These are phyloP conservation scores for Anoplopoma fimbria DNA, from an alignment of 2,113 vertebrate species.

Conservation along the genomic window DNA sequence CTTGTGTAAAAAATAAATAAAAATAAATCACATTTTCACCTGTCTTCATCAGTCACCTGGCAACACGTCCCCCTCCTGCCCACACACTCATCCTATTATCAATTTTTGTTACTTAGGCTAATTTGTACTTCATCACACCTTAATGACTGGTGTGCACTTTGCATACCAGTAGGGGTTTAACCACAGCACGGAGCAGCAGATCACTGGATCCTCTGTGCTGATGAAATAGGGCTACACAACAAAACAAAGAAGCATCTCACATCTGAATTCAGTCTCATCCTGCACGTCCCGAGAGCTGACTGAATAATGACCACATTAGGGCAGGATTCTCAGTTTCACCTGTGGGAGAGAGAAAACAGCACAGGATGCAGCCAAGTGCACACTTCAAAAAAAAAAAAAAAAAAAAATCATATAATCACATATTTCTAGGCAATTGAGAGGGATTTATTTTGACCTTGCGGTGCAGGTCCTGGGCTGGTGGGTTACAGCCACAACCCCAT, in stretches of 20 bases:
- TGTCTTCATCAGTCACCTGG: constrained; percentile 51
- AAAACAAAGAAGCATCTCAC: constrained; percentile 20
- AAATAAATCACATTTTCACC: constrained; percentile 25
- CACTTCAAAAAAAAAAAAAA: constrained; percentile 64
- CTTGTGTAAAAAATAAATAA: not conserved
- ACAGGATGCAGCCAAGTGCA: constrained; percentile 43
- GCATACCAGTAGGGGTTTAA: constrained; percentile 49
- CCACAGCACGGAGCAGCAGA: constrained; percentile 32
- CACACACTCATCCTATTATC: constrained; percentile 40
- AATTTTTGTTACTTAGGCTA: constrained; percentile 33
- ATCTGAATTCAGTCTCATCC: constrained; percentile 31
- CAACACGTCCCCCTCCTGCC: constrained; percentile 37
- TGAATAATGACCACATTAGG: constrained; percentile 44
- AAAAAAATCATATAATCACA: constrained; percentile 59
- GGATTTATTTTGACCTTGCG: constrained; percentile 81
- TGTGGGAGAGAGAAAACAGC: constrained; percentile 43
- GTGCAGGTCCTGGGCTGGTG: constrained; percentile 73
- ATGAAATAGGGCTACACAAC: constrained; percentile 18
- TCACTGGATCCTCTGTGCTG: constrained; percentile 26
- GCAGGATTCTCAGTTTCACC: constrained; percentile 60
- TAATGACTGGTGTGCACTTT: constrained; percentile 56
- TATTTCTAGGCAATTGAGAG: constrained; percentile 37
- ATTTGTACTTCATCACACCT: constrained; percentile 58
- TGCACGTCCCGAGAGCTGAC: constrained; percentile 19
- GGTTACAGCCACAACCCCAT: constrained; percentile 69